Evolutionary conservation across 2,113 vertebrate species (phyloP), one percentile per base, ranked within the genome.

Genomic region (Gobius niger): DNA sequence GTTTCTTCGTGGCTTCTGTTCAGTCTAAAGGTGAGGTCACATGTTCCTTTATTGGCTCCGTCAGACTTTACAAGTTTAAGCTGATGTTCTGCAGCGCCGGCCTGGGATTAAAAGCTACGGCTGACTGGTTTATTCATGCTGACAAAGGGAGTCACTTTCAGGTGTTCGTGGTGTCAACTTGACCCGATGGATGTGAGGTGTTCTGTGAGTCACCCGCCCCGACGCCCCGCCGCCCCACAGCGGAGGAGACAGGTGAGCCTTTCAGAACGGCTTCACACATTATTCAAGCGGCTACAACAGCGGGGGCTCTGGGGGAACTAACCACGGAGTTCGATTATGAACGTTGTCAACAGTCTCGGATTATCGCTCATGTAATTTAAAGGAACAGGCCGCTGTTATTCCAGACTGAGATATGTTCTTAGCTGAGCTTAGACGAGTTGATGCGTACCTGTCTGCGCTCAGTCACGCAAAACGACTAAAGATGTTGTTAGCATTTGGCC

Each of bases 111-210:
- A 13, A 68, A 69, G 54, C 60, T 65, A 61, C 14, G 68, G 50
- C 47, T 49, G 42, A 57, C 59, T 85, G 67, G 41, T 74, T 76
- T 67, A 69, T 84, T 73, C 47, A 74, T 67, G 72, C 40, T 51
- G 34, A 75, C 66, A 79, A 74, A 72, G 51, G 68, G 18, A 59
- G 18, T 63, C 49, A 13, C 16, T 68, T 8, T 34, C 19, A 14
- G 6, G 70, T 49, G 56, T 60, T 70, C 57, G 60, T 49, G 66
- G 64, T 53, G 74, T 72, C 63, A 67, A 63, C 64, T 72, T 24
- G 59, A 72, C 18, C 44, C 34, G 72, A 62, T 61, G 47, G 65
- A 83, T 57, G 14, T 74, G 41, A 44, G n/a, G 54, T 19, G 44
- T 63, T 47, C 61, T 46, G 44, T 16, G 34, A 66, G 72, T 75